Evolutionary conservation across 2,888 invertebrate genomes (phyloP).

Genomic region (Gymnocheta viridis): DNA sequence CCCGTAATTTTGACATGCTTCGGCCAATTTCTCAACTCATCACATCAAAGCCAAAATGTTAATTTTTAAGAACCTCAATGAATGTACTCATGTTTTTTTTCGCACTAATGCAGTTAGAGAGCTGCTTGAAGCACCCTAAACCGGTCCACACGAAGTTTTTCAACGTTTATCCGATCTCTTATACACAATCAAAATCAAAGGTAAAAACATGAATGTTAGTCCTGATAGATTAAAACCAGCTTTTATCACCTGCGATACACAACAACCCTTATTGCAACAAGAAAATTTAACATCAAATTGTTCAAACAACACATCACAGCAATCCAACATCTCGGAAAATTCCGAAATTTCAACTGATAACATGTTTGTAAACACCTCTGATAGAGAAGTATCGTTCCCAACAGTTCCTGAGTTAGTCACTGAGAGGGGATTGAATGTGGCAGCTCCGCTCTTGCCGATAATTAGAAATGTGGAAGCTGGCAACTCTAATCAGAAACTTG

Average conservation of each 20-base stretch:
- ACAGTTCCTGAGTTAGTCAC: constrained; percentile 24
- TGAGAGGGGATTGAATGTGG: constrained; percentile 30
- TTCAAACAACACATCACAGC: not conserved
- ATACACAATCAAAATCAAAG: constrained; percentile 35
- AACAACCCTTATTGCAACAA: not conserved
- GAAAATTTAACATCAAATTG: not conserved
- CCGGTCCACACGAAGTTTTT: constrained; percentile 47
- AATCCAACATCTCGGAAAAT: not conserved
- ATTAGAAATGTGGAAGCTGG: not conserved
- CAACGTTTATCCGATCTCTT: constrained; percentile 39
- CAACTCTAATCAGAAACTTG: not conserved
- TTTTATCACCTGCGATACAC: constrained; percentile 21
- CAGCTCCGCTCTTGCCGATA: not conserved
- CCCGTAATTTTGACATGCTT: constrained; percentile 25
- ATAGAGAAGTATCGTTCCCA: constrained; percentile 13
- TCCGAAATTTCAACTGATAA: not conserved
- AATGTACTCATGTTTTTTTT: constrained; percentile 7
- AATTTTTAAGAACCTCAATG: constrained; percentile 38
- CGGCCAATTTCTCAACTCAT: constrained; percentile 47
- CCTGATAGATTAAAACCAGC: constrained; percentile 55
- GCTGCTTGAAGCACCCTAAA: constrained; percentile 50
- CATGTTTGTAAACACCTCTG: not conserved
- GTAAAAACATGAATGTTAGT: constrained; percentile 29
- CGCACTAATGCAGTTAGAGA: constrained; percentile 16
- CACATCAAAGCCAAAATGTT: constrained; percentile 58